Percentiles rank a stretch among this genome's conserved stretches.
These are phyloP conservation scores for Nasonia longicornis DNA, from an alignment of 1,140 invertebrate genomes.

Conservation along the genomic window DNA sequence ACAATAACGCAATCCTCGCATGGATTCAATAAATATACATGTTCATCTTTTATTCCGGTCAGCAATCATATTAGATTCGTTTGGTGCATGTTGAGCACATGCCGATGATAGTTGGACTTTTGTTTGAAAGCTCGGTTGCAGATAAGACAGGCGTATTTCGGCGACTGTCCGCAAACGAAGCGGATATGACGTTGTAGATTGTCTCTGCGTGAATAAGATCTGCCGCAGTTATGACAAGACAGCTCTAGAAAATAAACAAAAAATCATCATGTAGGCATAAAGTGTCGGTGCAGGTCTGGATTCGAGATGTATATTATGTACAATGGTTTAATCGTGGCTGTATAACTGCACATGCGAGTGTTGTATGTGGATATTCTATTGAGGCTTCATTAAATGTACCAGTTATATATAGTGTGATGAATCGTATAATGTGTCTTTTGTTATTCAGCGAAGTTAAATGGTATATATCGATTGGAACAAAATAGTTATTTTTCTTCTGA, in stretches of 20 bases:
- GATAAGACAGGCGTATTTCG: slow-evolving; percentile 71
- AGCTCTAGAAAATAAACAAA: slow-evolving; percentile 15
- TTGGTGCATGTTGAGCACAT: slow-evolving; percentile 64
- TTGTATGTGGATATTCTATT: not conserved
- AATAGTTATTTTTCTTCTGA: no score
- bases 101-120: slow-evolving; percentile 55
- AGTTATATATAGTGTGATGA: no score
- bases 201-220: slow-evolving; percentile 45
- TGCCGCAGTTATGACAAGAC: slow-evolving; percentile 42
- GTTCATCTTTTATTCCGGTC: no score
- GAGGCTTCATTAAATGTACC: not conserved
- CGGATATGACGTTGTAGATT: slow-evolving; percentile 50
- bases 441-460: no score
- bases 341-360: not conserved
- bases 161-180: slow-evolving; percentile 57
- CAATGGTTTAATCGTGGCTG: not conserved
- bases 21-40: not conserved
- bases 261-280: slow-evolving; percentile 5
- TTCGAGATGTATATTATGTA: not conserved
- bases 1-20: not conserved
- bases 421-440: no score
- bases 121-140: slow-evolving; percentile 61
- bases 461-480: no score
- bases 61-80: not conserved
- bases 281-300: not conserved